A percentile compares a stretch with the other conserved stretches of the same genome.
These are phyloP conservation scores for Melieria omissa DNA, from an alignment of 2,888 invertebrate genomes.

Conservation along the genomic window DNA sequence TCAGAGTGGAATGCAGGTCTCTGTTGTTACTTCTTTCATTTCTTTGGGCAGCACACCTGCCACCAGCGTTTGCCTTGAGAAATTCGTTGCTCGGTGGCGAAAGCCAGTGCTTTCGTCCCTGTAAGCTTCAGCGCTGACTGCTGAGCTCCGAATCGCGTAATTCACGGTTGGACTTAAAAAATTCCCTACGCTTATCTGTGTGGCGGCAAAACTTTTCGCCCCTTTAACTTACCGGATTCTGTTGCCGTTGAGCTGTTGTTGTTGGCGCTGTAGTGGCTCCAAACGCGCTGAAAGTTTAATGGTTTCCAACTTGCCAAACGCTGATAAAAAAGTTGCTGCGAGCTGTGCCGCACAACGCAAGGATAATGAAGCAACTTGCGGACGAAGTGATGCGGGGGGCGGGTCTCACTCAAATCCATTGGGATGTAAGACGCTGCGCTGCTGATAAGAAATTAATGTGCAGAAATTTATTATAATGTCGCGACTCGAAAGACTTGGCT, in stretches of 20 bases:
- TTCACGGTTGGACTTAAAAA: constrained; percentile 14
- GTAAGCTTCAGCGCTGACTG: no score
- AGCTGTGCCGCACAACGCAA: no score
- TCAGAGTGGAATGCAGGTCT: no score
- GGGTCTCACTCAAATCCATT: constrained; percentile 19
- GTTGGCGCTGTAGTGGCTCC: not conserved
- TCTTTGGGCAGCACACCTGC: no score
- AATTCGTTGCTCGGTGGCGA: no score
- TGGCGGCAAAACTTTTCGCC: constrained; percentile 29
- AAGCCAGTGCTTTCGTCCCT: no score
- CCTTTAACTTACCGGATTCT: not conserved
- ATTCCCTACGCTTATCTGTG: constrained; percentile 33
- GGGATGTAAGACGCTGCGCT: constrained; percentile 17
- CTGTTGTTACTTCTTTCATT: no score
- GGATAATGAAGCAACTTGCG: not conserved
- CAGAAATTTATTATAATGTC: constrained; percentile 43
- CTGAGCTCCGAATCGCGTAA: not conserved
- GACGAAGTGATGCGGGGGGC: not conserved
- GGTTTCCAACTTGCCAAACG: constrained; percentile 1
- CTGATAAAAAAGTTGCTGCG: not conserved
- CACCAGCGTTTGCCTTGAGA: no score
- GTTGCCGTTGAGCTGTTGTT: not conserved
- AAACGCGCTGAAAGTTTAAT: constrained; percentile 27
- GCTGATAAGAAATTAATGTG: constrained; percentile 47
- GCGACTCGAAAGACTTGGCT: not conserved